Conservation (phyloP, 2,797 vertebrate genomes). For the Peromyscus aztecus region DNA sequence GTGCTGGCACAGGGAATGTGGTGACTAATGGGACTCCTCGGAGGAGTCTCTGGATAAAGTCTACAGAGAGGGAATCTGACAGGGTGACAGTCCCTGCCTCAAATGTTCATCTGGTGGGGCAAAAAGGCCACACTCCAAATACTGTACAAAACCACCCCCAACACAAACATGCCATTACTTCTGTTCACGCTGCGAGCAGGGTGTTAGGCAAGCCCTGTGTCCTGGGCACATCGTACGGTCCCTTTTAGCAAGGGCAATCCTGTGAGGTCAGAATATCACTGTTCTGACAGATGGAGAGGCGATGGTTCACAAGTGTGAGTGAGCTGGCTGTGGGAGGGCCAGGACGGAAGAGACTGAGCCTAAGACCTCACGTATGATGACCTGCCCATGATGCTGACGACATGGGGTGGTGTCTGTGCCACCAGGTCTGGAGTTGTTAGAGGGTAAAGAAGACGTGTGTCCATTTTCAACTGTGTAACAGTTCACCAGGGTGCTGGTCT, state of each 20-base stretch:
- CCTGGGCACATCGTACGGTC: accelerated
- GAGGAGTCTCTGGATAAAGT: background rate
- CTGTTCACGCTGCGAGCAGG: background rate
- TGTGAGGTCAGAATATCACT: background rate
- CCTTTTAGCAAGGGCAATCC: background rate
- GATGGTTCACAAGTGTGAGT: background rate
- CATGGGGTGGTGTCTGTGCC: background rate
- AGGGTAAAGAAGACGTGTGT: background rate
- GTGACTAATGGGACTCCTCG: background rate
- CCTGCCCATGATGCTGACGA: background rate
- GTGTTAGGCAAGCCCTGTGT: background rate
- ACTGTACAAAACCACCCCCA: background rate
- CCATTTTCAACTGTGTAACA: background rate
- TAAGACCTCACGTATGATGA: background rate
- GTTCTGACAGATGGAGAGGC: background rate
- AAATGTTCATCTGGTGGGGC: background rate
- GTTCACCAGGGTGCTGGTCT: background rate
- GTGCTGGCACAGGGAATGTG: background rate
- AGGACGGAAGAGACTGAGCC: background rate
- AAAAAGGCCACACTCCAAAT: background rate
- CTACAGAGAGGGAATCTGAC: background rate
- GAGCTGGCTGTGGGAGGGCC: background rate
- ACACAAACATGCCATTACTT: accelerated
- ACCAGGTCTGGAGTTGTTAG: background rate
- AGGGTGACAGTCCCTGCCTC: background rate